Base-by-base conservation (phyloP, 2,113 vertebrate species). In the Thunnus maccoyii region DNA sequence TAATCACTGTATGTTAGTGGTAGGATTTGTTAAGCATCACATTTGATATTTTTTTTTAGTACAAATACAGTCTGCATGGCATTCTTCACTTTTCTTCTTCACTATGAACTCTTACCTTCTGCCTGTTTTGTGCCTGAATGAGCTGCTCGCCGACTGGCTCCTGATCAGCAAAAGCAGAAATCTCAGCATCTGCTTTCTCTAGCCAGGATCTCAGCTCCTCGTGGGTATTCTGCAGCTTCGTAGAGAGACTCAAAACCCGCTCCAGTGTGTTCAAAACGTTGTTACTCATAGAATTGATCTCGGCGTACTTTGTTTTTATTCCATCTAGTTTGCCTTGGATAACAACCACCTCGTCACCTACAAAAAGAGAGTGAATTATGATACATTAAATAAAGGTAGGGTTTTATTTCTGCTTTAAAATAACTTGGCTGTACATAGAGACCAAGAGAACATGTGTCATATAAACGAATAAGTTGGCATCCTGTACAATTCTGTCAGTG, bases 241-340 rank as follows among this genome's bases (percentile, higher is more conserved):
- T 81, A 0, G 98, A 96, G 22, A 99, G 96, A 90, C 95, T 91
- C 70, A 96, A 93, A 6, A 96, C 97, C 75, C 94, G 95, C 20
- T 98, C 96, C 85, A 99, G 89, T 13, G 95, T 97, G 89, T 96
- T 96, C 69, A 95, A 92, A 18, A 98, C 97, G 1, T 94, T 92
- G 17, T 88, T 83, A 85, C 98, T 97, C 92, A 98, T 83, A 13
- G 95, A 94, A 30, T 90, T 96, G 78, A 99, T 99, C 74, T 99
- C 97, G 84, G 94, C 96, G 83, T 99, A 99, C 76, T 97, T 96
- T 0, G 93, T 90, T 95, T 99, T 99, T 89, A 99, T 98, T 80
- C 96, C 96, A 77, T 99, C 98, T 86, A 99, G 92, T 90, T 99
- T 99, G 86, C 97, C 97, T 93, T 99, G 98, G 91, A 99, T 97